Percentiles rank a stretch among this genome's conserved stretches.
These are phyloP conservation scores for Alauda arvensis DNA, from an alignment of 2,797 vertebrate genomes.

Conservation along the genomic window DNA sequence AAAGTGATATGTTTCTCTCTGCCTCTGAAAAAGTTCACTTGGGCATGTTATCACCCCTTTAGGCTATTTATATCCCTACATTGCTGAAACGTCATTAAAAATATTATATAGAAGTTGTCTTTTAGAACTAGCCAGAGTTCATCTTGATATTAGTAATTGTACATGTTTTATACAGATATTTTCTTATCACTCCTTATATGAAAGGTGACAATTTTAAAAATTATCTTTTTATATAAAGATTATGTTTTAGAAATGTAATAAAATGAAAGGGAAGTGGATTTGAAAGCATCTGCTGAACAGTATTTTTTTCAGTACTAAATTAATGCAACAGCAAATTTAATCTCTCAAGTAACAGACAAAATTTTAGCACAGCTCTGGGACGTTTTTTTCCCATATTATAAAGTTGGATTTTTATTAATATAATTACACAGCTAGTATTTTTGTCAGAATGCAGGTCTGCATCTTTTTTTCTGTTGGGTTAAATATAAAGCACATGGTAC, in stretches of 20 bases:
- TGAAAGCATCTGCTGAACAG: background rate
- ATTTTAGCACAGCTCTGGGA: background rate
- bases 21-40: background rate
- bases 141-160: background rate
- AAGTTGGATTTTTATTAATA: background rate
- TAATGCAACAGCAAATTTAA: slow-evolving; percentile 7
- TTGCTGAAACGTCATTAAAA: background rate
- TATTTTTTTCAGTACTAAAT: background rate
- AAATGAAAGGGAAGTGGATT: background rate
- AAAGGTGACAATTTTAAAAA: background rate
- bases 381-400: background rate
- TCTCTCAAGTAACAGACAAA: background rate
- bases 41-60: background rate
- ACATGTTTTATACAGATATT: background rate
- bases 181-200: background rate
- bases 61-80: background rate
- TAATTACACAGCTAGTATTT: background rate
- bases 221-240: background rate
- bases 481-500: background rate
- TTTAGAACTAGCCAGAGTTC: background rate
- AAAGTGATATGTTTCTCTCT: background rate
- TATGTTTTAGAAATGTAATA: background rate
- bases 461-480: background rate
- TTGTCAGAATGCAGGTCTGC: background rate
- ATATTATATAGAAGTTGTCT: background rate